Conservation (phyloP, 2,888 invertebrate genomes). For the Dione juno region DNA sequence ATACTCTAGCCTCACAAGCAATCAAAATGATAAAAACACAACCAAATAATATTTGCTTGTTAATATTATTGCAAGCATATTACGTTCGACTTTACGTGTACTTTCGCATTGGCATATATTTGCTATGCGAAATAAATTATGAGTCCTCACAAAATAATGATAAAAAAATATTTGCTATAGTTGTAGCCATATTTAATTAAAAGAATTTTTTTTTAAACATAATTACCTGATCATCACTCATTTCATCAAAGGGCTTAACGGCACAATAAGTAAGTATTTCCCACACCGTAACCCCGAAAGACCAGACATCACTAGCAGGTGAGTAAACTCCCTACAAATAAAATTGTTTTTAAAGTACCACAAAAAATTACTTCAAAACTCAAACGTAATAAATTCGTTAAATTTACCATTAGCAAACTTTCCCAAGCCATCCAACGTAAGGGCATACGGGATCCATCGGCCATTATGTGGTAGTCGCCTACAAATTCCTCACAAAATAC, state of each 20-base stretch:
- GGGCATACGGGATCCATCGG: slow-evolving; percentile 91
- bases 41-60: not conserved
- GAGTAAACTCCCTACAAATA: slow-evolving; percentile 91
- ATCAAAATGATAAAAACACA: not conserved
- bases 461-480: slow-evolving; percentile 92
- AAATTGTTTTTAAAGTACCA: not conserved
- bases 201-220: not conserved
- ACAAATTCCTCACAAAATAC: slow-evolving; percentile 92
- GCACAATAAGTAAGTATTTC: slow-evolving; percentile 92
- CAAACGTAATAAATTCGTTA: not conserved
- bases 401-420: slow-evolving; percentile 88
- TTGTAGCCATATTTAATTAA: not conserved
- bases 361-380: slow-evolving; percentile 33
- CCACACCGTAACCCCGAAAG: slow-evolving; percentile 95
- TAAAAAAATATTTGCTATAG: not conserved
- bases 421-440: slow-evolving; percentile 98
- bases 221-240: slow-evolving; percentile 91
- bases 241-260: slow-evolving; percentile 91
- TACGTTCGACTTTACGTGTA: not conserved
- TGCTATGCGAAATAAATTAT: not conserved
- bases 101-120: slow-evolving; percentile 11
- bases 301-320: slow-evolving; percentile 95
- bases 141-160: not conserved
- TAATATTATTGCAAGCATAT: not conserved
- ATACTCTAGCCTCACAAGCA: not conserved